phyloP scores from a whole-genome alignment of 2,888 invertebrate species.

The Drosophila cognata region DNA sequence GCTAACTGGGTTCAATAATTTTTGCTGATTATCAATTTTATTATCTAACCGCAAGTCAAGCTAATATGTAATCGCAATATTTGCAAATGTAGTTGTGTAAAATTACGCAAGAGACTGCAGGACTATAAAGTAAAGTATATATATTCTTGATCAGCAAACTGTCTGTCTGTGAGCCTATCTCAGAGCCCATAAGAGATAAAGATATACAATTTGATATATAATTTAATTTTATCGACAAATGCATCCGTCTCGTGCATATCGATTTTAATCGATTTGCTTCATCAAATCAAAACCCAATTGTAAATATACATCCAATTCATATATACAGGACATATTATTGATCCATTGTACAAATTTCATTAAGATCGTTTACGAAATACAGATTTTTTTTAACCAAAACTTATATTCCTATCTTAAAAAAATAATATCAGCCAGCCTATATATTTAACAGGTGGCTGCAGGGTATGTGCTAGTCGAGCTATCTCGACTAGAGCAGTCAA shows the following conservation, averaged over 20 bases:
- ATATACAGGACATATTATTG: too few relatives aligned
- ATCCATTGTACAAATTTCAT: too few relatives aligned
- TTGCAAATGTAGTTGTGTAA: not conserved
- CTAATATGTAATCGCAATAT: constrained; percentile 28
- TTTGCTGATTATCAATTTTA: constrained; percentile 53
- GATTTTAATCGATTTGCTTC: too few relatives aligned
- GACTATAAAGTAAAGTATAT: not conserved
- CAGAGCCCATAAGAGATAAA: not conserved
- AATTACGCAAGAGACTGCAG: not conserved
- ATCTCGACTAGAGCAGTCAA: not conserved
- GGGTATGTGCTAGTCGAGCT: not conserved
- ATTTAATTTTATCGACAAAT: not conserved
- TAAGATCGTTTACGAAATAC: not conserved
- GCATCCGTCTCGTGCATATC: too few relatives aligned
- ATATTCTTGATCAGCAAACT: not conserved
- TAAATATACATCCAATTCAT: too few relatives aligned
- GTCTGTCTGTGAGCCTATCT: not conserved
- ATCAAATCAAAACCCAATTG: too few relatives aligned
- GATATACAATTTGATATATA: not conserved
- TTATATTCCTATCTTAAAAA: too few relatives aligned
- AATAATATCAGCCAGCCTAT: not conserved
- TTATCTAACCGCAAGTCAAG: constrained; percentile 57
- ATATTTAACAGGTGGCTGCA: not conserved
- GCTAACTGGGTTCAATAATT: constrained; percentile 37
- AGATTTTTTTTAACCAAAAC: not conserved